A percentile compares a stretch with the other conserved stretches of the same genome.
phyloP scores from a whole-genome alignment of 2,888 invertebrate genomes.

The Pseudoips prasinana region DNA sequence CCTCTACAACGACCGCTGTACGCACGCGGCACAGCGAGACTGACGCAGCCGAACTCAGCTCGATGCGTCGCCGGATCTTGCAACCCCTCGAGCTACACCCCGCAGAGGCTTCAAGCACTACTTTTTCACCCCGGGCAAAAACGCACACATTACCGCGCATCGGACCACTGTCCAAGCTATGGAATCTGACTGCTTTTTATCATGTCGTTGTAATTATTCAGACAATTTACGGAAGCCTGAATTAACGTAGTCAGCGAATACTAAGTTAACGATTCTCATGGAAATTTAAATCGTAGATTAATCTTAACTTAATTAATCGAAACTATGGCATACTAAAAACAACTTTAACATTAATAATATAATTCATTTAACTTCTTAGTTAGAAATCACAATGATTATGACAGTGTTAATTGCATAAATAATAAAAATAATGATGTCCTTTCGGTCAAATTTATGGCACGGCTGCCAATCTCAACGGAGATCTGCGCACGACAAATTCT shows the following conservation, averaged over 20 bases:
- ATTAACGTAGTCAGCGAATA: slow-evolving; percentile 58
- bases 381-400: no score
- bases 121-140: slow-evolving; percentile 51
- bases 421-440: no score
- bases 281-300: slow-evolving; percentile 19
- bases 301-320: no score
- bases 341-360: no score
- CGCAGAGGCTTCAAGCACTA: slow-evolving; percentile 33
- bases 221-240: slow-evolving; percentile 65
- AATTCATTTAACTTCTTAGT: no score
- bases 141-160: slow-evolving; percentile 34
- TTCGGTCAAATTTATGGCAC: no score
- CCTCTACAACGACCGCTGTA: slow-evolving; percentile 66
- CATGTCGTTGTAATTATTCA: slow-evolving; percentile 64
- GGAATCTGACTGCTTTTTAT: slow-evolving; percentile 65
- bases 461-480: no score
- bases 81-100: slow-evolving; percentile 56
- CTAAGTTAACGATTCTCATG: slow-evolving; percentile 29
- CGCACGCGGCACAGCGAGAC: slow-evolving; percentile 70
- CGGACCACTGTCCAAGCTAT: slow-evolving; percentile 40
- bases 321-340: no score
- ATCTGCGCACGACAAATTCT: no score
- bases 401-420: no score
- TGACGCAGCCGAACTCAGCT: slow-evolving; percentile 47
- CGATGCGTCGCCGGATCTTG: slow-evolving; percentile 47